These are phyloP conservation scores for Gonatopus flavifemur DNA, from an alignment of 1,140 invertebrate species.

Conservation along the genomic window DNA sequence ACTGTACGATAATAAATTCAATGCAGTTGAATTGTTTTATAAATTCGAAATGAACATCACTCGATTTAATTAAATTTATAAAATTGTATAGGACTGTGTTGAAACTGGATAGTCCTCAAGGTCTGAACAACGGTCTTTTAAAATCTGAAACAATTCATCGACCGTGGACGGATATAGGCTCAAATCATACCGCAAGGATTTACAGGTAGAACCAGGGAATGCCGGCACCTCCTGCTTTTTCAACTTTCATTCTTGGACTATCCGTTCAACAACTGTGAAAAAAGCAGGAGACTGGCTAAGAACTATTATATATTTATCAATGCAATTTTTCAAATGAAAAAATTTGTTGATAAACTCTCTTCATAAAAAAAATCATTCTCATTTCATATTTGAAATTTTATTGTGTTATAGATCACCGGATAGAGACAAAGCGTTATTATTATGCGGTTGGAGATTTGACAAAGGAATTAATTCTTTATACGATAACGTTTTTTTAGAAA, in stretches of 20 bases:
- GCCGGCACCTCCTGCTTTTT: no score
- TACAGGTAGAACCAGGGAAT: slow-evolving; percentile 45
- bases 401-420: slow-evolving; percentile 74
- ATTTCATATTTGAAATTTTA: no score
- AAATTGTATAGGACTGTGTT: slow-evolving; percentile 45
- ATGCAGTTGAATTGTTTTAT: no score
- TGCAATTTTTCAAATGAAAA: no score
- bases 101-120: slow-evolving; percentile 48
- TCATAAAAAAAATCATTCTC: no score
- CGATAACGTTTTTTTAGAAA: slow-evolving; percentile 62
- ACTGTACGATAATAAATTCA: no score
- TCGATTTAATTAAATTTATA: slow-evolving; percentile 7
- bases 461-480: slow-evolving; percentile 59
- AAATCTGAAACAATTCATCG: slow-evolving; percentile 50
- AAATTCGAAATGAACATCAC: no score
- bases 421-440: slow-evolving; percentile 74
- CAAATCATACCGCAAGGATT: slow-evolving; percentile 51
- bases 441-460: slow-evolving; percentile 87
- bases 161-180: slow-evolving; percentile 53
- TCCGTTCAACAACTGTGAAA: no score
- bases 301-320: no score
- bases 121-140: slow-evolving; percentile 37
- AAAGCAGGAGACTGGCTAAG: no score
- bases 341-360: no score
- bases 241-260: no score